A percentile compares a stretch with the other conserved stretches of the same genome.
These are phyloP conservation scores for Sitodiplosis mosellana DNA, from an alignment of 1,140 invertebrate genomes.

Conservation along the genomic window DNA sequence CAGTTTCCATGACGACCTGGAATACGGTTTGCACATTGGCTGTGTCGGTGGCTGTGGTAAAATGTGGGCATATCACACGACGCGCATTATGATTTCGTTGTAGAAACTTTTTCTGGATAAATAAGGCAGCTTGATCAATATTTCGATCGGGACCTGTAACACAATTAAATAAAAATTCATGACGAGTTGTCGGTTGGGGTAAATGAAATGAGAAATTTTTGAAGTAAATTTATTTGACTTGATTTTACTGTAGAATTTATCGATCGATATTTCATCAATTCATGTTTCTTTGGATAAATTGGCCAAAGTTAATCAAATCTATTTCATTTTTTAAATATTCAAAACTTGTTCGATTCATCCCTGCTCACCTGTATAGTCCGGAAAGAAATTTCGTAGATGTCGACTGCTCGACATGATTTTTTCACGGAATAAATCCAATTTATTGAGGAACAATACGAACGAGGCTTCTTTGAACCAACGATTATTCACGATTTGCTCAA, in stretches of 20 bases:
- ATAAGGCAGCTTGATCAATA: slow-evolving; percentile 39
- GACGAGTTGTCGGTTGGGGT: slow-evolving; percentile 1
- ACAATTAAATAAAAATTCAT: slow-evolving; percentile 4
- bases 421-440: slow-evolving; percentile 47
- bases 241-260: too few relatives aligned
- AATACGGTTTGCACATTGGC: slow-evolving; percentile 40
- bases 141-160: slow-evolving; percentile 38
- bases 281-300: too few relatives aligned
- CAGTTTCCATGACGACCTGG: slow-evolving; percentile 40
- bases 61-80: slow-evolving; percentile 42
- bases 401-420: slow-evolving; percentile 42
- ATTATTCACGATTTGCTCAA: slow-evolving; percentile 44
- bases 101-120: slow-evolving; percentile 43
- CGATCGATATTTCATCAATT: too few relatives aligned
- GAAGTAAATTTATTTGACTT: too few relatives aligned
- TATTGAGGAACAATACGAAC: slow-evolving; percentile 50
- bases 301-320: too few relatives aligned
- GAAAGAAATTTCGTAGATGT: slow-evolving; percentile 37
- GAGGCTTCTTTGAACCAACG: slow-evolving; percentile 41
- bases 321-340: too few relatives aligned
- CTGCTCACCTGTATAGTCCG: slow-evolving; percentile 39
- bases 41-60: slow-evolving; percentile 44
- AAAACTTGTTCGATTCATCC: too few relatives aligned
- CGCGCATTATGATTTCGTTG: slow-evolving; percentile 32
- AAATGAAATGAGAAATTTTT: too few relatives aligned